Percentiles rank a stretch among this genome's conserved stretches.
Conservation (phyloP, 2,797 vertebrate species). For the Amphiprion clarkii region DNA sequence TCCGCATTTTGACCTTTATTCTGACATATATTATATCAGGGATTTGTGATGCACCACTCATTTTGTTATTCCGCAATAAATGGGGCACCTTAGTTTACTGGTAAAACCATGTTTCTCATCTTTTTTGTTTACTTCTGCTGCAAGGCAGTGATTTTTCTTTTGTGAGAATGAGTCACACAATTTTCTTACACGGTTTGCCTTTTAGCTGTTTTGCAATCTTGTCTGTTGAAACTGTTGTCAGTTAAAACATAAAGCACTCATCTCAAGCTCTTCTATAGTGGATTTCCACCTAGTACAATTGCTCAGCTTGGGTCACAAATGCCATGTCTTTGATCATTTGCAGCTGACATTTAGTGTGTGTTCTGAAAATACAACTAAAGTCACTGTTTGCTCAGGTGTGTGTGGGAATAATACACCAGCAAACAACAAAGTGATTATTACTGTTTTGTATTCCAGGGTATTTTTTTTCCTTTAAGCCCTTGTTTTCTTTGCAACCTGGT, state of each 20-base stretch:
- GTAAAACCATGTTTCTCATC: not conserved
- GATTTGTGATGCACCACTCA: not conserved
- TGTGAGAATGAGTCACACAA: not conserved
- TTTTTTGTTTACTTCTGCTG: not conserved
- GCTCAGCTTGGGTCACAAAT: not conserved
- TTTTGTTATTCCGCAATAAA: not conserved
- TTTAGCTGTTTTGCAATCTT: constrained; percentile 11
- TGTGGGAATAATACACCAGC: constrained; percentile 19
- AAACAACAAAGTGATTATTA: constrained; percentile 13
- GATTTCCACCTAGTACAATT: not conserved
- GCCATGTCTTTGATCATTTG: constrained; percentile 3
- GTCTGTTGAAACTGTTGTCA: constrained; percentile 4
- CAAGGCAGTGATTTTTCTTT: constrained; percentile 3
- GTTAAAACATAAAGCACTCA: constrained; percentile 6
- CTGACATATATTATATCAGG: not conserved
- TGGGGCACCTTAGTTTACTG: not conserved
- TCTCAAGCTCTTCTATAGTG: constrained; percentile 2
- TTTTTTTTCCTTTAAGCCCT: constrained; percentile 10
- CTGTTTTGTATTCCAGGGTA: constrained; percentile 12
- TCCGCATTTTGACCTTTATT: too few species aligned
- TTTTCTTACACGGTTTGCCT: not conserved
- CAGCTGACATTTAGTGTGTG: constrained; percentile 12
- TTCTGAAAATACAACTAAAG: constrained; percentile 31
- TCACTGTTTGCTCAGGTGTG: constrained; percentile 24
- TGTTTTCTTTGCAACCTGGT: constrained; percentile 1